Conservation (phyloP, 2,113 vertebrate genomes). For the Callorhinus ursinus region DNA sequence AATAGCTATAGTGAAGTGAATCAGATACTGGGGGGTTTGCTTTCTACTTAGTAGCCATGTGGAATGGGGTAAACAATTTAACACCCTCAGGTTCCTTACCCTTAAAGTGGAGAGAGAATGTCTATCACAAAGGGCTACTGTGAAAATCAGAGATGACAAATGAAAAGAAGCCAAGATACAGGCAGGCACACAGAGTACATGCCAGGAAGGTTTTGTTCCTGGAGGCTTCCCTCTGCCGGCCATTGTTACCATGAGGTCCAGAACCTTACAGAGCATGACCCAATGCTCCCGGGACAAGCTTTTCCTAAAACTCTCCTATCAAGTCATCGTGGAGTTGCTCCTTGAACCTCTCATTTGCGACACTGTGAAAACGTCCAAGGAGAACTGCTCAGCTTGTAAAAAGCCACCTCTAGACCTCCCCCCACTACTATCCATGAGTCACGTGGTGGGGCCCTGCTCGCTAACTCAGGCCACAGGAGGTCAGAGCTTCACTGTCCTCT, state of each 20-base stretch:
- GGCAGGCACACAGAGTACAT: background rate
- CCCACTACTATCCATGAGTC: background rate
- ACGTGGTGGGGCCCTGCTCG: background rate
- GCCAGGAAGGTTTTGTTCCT: background rate
- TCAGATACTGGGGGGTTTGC: background rate
- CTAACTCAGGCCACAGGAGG: background rate
- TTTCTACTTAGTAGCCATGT: background rate
- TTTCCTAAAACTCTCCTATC: background rate
- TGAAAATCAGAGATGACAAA: background rate
- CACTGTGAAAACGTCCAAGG: background rate
- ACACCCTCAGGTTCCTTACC: background rate
- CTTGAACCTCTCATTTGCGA: background rate
- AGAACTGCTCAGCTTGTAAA: background rate
- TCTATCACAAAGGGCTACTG: background rate
- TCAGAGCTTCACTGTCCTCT: background rate
- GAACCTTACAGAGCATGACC: background rate
- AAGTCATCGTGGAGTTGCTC: background rate
- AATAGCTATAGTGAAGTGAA: background rate
- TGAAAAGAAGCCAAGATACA: background rate
- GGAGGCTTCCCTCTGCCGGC: background rate
- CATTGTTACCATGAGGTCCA: background rate
- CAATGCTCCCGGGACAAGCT: background rate
- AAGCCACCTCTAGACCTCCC: background rate
- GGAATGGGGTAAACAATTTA: background rate
- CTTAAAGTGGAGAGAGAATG: constrained; percentile 16